Evolutionary conservation across 2,797 vertebrate species (phyloP), one percentile per base, ranked within the genome.

Genomic region (Nasua narica): DNA sequence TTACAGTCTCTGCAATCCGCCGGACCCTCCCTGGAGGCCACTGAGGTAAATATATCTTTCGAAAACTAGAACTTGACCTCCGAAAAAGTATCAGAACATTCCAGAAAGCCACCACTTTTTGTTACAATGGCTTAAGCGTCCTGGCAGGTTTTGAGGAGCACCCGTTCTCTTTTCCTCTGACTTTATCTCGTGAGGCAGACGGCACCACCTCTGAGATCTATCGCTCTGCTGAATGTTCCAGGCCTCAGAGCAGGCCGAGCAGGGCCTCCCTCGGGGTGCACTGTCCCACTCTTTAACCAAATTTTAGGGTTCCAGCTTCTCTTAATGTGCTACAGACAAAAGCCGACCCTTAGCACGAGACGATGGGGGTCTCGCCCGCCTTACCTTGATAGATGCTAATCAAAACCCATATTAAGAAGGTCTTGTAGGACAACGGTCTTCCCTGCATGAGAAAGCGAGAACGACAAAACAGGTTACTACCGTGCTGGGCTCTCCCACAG

Each of bases 361-460:
- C 23, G 6, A 90, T 16, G 52, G 77, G 32, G 79, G 85, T 5
- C 37, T 3, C 2, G 2, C 62, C 0, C 27, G 79, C 85, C 99
- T 99, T 99, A 99, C 99, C 99, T 99, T 99, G 99, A 97, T 99
- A 99, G 98, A 99, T 99, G 98, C 99, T 99, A 98, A 99, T 99
- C 96, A 99, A 97, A 93, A 99, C 99, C 99, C 99, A 99, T 98
- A 99, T 99, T 88, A 99, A 98, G 98, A 99, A 99, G 0, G 99
- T 99, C 99, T 99, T 99, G 98, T 99, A 99, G 2, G 99, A 99
- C 3, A 99, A 97, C 0, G 99, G 99, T 77, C 99, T 99, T n/a
- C 99, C 99, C 99, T 99, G 95, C 58, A 86, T 4, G 65, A 91
- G 92, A 93, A 91, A 84, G 27, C 4, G 70, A 69, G 5, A 92